Evolutionary conservation across 2,888 invertebrate species (phyloP), one percentile per base, ranked within the genome.

Genomic region (Luperina testacea): DNA sequence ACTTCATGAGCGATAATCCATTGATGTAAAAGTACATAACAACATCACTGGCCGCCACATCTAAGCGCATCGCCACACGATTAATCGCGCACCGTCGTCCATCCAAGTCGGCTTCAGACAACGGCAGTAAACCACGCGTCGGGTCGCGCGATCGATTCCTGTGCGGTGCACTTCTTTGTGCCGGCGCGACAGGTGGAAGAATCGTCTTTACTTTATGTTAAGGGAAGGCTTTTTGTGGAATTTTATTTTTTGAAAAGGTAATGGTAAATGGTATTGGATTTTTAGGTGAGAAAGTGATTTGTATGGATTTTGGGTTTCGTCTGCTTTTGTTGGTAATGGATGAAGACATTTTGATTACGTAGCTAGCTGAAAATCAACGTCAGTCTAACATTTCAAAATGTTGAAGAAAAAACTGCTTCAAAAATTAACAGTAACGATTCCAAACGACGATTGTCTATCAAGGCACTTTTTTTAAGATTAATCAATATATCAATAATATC

Each of bases 171-270:
- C 78, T 75, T 57, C 87, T 85, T 87, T 90, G 90, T 90, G 84
- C 78, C 45, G 69, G 84, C 88, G 90, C 88, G 92, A 84, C 92
- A 91, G 91, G 90, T 92, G 91, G 92, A 90, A 90, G 80, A 83
- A 84, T 84, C 80, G 75, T 86, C 82, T 88, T 88, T 78, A 74
- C 82, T 85, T 88, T 85, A 88, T 82, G 78, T 81, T 80, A 80
- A 71, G 67, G 79, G 75, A 57, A 78, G 78, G 32, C 68, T 81
- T 75, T 84, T 85, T 75, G 78, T 77, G 32, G 20, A 51, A 45
- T 65, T 77, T 77, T 63, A 63, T 59, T 82, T 73, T 76, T 88
- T 72, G 32, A 65, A 80, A 73, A 57, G 38, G 51, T 83, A 88
- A 88, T 80, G 77, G 84, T 63, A 85, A 88, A 88, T 80, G 77